phyloP scores from a whole-genome alignment of 2,797 vertebrate genomes.

The Syngnathus rostellatus region DNA sequence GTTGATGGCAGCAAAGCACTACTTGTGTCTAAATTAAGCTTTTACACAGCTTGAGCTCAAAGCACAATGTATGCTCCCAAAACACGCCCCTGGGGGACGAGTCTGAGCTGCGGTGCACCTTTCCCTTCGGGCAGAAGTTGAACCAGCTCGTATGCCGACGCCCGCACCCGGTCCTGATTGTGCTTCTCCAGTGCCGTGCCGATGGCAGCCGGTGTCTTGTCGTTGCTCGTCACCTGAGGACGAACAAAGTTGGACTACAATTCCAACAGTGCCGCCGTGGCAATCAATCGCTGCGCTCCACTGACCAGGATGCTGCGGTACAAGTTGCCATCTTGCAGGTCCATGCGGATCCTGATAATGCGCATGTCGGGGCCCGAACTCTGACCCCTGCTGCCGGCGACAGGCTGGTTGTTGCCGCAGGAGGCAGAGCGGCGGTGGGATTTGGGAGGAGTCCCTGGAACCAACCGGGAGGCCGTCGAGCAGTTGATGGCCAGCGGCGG shows the following conservation, averaged over 20 bases:
- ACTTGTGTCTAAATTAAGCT: background rate
- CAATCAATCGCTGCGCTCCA: background rate
- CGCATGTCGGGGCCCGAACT: constrained; percentile 74
- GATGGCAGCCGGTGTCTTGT: constrained; percentile 83
- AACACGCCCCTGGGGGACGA: too few relatives aligned
- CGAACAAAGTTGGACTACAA: constrained; percentile 2
- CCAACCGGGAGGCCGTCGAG: constrained; percentile 50
- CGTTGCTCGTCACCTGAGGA: constrained; percentile 83
- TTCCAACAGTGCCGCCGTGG: too few relatives aligned
- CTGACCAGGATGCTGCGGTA: constrained; percentile 86
- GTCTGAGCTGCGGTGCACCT: constrained; percentile 58
- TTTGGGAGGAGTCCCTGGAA: constrained; percentile 61
- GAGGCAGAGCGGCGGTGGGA: constrained; percentile 80
- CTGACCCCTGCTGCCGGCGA: constrained; percentile 28
- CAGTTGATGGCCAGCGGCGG: constrained; percentile 33
- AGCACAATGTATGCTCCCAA: too few relatives aligned
- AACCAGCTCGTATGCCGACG: constrained; percentile 77
- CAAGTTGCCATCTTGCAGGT: constrained; percentile 79
- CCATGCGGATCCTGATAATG: constrained; percentile 84
- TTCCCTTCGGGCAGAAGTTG: constrained; percentile 81
- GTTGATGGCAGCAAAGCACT: background rate
- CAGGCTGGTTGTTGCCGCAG: constrained; percentile 64
- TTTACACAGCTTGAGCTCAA: background rate
- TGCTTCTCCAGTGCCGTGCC: constrained; percentile 85
- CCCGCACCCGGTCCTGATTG: constrained; percentile 72